These are phyloP conservation scores for Dasysyrphus tricinctus DNA, from an alignment of 2,888 invertebrate genomes.

Conservation along the genomic window DNA sequence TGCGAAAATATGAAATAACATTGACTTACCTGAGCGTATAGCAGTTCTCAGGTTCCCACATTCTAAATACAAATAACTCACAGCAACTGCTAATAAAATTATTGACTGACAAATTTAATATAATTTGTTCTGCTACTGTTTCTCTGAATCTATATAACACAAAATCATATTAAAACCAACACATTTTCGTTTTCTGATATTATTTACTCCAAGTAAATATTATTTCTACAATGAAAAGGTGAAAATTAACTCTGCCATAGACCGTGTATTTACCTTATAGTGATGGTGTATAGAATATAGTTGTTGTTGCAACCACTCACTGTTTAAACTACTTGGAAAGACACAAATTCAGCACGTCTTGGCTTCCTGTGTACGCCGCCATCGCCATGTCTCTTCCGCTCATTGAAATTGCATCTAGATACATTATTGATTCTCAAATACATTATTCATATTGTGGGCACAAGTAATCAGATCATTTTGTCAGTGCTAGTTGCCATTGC, in stretches of 20 bases:
- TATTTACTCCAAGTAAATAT: conserved; percentile 64
- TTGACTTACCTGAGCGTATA: background rate
- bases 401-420: conserved; percentile 73
- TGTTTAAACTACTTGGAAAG: conserved; percentile 14
- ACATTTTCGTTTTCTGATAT: conserved; percentile 33
- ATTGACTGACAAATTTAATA: conserved; percentile 48
- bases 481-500: conserved; percentile 41
- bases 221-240: conserved; percentile 63
- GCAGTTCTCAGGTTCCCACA: conserved; percentile 3
- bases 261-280: background rate
- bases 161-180: conserved; percentile 31
- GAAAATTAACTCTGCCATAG: conserved; percentile 58
- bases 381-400: conserved; percentile 41
- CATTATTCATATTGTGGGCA: conserved; percentile 74
- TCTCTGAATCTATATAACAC: conserved; percentile 2
- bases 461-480: conserved; percentile 75
- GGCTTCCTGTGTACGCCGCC: conserved; percentile 6
- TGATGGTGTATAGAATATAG: background rate
- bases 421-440: conserved; percentile 74
- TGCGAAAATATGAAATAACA: too few relatives aligned
- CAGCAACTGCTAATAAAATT: background rate
- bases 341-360: conserved; percentile 35
- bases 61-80: background rate
- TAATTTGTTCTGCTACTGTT: conserved; percentile 40
- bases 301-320: conserved; percentile 29